Evolutionary conservation across 2,888 invertebrate species (phyloP), one percentile per base, ranked within the genome.

Genomic region (Cephus spinipes): DNA sequence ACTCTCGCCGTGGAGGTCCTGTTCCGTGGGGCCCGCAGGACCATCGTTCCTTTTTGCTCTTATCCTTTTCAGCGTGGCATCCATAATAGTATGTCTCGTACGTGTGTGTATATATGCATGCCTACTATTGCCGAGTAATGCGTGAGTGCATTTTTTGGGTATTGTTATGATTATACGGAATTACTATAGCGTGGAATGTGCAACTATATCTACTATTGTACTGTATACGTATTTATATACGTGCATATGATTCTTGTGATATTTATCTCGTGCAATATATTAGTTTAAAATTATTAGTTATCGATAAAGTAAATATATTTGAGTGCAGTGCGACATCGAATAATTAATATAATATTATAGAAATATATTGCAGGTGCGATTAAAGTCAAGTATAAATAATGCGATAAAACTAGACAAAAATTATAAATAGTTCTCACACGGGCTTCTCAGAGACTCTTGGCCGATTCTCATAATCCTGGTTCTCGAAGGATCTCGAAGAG

Each of bases 1-100:
- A 88, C 88, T 79, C 73, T 79, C 84, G 80, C 86, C 83, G 83
- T 84, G 89, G 88, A 88, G 89, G 88, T 89, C 87, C 85, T 81
- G 83, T 80, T 79, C 83, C 78, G 55, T 55, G 55, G 23, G 55
- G 55, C 55, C 55, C 55, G 55, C 55, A 55, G 55, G 55, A 55
- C 55, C 55, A 9, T 23, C 71, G 12, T 71, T 71, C 6, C 31
- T 71, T 71, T 71, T 71, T 55, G 55, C 55, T 55, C 55, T 55
- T 55, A 55, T 55, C 55, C 55, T 23, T 55, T 55, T 9, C 55
- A 55, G 55, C 55, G 55, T 55, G 55, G 55, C 23, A 55, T 55
- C 55, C 55, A 55, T 55, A 55, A 55, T 55, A 55, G 55, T 55
- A 55, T 55, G 55, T 55, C 55, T 55, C 23, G 23, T 55, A 9